Percentiles rank a stretch among this genome's conserved stretches.
Evolutionary conservation across 2,113 vertebrate species (phyloP).

Genomic region (Lonchura striata): DNA sequence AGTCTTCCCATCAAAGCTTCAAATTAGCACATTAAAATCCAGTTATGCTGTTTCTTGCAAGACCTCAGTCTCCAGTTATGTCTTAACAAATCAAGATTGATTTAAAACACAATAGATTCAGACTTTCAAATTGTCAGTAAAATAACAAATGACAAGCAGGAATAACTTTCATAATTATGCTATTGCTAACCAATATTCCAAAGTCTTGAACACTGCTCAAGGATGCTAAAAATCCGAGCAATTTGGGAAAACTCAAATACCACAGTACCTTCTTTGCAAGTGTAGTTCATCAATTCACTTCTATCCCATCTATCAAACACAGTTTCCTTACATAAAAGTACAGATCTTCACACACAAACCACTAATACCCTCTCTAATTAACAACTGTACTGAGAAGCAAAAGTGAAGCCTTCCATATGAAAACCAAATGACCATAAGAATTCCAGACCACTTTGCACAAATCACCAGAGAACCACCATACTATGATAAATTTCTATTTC

Average conservation of each 20-base stretch:
- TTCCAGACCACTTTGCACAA: not conserved
- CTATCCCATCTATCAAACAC: not conserved
- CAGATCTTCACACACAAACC: not conserved
- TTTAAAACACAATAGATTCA: not conserved
- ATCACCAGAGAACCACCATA: not conserved
- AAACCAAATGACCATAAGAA: not conserved
- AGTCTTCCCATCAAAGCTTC: not conserved
- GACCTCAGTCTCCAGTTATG: not conserved
- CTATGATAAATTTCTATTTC: not conserved
- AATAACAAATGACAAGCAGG: not conserved
- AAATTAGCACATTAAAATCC: not conserved
- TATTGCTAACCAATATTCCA: not conserved
- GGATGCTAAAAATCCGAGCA: not conserved
- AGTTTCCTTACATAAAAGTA: not conserved
- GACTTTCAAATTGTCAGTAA: not conserved
- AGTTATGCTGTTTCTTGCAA: not conserved
- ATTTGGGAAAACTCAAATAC: not conserved
- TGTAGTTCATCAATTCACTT: not conserved
- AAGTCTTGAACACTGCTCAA: not conserved
- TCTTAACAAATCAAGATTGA: not conserved
- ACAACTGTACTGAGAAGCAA: not conserved
- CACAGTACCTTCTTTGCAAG: not conserved
- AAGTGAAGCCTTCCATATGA: not conserved
- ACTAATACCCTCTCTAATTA: not conserved
- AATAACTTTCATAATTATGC: not conserved